Conservation (phyloP, 2,888 invertebrate genomes). For the Helleia helle region DNA sequence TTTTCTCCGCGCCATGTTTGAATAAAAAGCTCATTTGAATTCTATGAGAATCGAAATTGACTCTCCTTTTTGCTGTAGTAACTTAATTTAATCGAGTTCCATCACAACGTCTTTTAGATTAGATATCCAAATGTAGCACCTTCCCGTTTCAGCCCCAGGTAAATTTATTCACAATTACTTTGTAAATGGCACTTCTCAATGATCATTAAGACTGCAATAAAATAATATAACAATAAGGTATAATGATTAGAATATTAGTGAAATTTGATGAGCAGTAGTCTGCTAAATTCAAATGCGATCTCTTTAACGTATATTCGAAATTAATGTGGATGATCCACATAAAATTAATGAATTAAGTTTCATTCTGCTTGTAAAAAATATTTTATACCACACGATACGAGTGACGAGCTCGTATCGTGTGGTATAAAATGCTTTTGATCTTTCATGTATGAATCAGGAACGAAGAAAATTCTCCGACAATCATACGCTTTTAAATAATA, state of each 20-base stretch:
- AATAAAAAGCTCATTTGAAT: slow-evolving; percentile 72
- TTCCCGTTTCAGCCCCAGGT: not conserved
- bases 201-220: too few relatives aligned
- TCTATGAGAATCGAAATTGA: slow-evolving; percentile 68
- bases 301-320: too few relatives aligned
- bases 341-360: too few relatives aligned
- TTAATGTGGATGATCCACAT: too few relatives aligned
- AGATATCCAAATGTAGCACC: slow-evolving; percentile 28
- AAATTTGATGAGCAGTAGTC: too few relatives aligned
- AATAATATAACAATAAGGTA: too few relatives aligned
- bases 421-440: not conserved
- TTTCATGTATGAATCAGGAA: not conserved
- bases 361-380: too few relatives aligned
- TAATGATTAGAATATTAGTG: too few relatives aligned
- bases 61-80: slow-evolving; percentile 65
- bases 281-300: too few relatives aligned
- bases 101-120: slow-evolving; percentile 59
- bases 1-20: slow-evolving; percentile 54
- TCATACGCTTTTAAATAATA: not conserved
- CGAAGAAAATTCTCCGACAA: not conserved
- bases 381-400: too few relatives aligned
- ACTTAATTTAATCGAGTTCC: slow-evolving; percentile 69
- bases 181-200: too few relatives aligned
- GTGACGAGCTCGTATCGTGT: not conserved
- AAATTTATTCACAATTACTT: slow-evolving; percentile 5